Evolutionary conservation across 1,140 invertebrate species (phyloP), one percentile per base, ranked within the genome.

Genomic region (Drosophila bocki): DNA sequence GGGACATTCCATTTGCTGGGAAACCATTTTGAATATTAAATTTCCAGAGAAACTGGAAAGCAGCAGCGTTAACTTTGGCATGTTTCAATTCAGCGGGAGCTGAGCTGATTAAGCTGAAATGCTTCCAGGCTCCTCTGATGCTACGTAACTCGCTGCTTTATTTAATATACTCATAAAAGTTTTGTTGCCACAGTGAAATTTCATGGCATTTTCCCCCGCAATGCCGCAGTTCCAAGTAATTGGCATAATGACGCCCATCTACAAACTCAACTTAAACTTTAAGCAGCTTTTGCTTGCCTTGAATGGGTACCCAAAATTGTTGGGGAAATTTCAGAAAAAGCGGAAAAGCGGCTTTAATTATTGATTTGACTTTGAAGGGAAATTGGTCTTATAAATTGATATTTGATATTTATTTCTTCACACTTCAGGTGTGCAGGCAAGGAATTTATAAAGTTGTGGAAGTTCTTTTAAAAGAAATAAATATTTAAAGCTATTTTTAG

Each of bases 161-260:
- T 44, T 75, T 74, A 75, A 75, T 75, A 75, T 54, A 74, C 71
- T 75, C 71, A 50, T 75, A 75, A 75, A 75, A 75, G 57, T 75
- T 75, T 75, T 74, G 57, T 48, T 74, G 71, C 69, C 71, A 22
- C 69, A 53, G 39, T 51, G 39, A 76, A 76, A 58, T 76, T 65
- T 76, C 61, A 76, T 58, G 39, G 72, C 59, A 29, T 39, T 54
- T 58, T 50, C 13, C 42, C n/a, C 29, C 45, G 29, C 26, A n/a
- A 22, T 51, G 29, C 50, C 50, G n/a, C 32, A 51, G 8, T 51
- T 41, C 17, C 35, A 22, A 75, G 74, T 67, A 67, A 76, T 76
- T 67, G 72, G 45, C 71, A 54, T 75, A 75, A 76, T 53, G 53
- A 75, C 54, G 65, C 33, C 41, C 71, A 54, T 62, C 74, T 37